A percentile compares a stretch with the other conserved stretches of the same genome.
phyloP scores from a whole-genome alignment of 2,888 invertebrate genomes.

The Caenorhabditis sp. region DNA sequence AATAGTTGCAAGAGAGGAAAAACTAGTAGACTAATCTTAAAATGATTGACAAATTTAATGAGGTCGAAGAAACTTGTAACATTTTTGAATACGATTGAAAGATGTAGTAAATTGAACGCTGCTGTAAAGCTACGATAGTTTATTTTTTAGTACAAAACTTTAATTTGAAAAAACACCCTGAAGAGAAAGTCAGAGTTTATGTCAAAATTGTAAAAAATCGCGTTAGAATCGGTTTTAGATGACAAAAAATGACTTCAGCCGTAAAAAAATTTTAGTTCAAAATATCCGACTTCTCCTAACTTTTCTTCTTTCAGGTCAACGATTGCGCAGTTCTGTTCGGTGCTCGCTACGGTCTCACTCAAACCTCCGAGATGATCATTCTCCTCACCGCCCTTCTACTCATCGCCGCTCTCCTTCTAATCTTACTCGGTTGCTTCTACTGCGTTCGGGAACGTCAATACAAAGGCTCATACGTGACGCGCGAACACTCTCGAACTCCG shows the following conservation, averaged over 20 bases:
- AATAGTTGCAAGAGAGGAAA: neutral
- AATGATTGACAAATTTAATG: too few relatives aligned
- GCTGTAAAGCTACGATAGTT: too few relatives aligned
- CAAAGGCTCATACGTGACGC: slow-evolving; percentile 64
- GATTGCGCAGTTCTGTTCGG: slow-evolving; percentile 70
- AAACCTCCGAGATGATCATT: slow-evolving; percentile 58
- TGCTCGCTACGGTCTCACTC: slow-evolving; percentile 67
- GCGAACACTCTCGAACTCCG: slow-evolving; percentile 61
- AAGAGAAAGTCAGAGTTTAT: too few relatives aligned
- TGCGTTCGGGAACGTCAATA: slow-evolving; percentile 55
- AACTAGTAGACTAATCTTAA: too few relatives aligned
- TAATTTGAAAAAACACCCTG: neutral
- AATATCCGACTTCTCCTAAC: neutral
- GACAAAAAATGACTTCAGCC: too few relatives aligned
- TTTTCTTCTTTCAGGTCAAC: slow-evolving; percentile 54
- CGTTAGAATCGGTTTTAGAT: too few relatives aligned
- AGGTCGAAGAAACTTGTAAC: too few relatives aligned
- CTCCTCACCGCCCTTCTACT: slow-evolving; percentile 61
- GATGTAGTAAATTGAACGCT: too few relatives aligned
- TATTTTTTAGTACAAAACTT: too few relatives aligned
- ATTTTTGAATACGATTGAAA: too few relatives aligned
- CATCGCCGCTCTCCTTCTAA: slow-evolving; percentile 50
- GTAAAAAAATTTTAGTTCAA: neutral
- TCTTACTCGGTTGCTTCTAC: slow-evolving; percentile 61
- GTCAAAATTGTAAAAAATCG: too few relatives aligned